Percentiles rank a stretch among this genome's conserved stretches.
phyloP scores from a whole-genome alignment of 2,888 invertebrate species.

The Pseudococcus jackbeardsleyi region DNA sequence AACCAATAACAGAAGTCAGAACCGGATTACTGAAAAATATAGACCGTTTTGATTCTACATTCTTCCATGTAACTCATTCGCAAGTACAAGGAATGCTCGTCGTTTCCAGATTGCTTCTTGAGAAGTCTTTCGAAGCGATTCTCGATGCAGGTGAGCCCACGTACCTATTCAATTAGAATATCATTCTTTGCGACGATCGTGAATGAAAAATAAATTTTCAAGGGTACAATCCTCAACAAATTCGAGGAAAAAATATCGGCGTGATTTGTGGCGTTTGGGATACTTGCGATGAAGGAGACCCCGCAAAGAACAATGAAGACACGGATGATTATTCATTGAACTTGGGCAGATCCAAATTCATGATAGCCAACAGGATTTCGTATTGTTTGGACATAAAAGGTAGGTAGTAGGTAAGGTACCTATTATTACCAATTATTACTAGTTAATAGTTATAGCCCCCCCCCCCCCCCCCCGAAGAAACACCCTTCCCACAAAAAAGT shows the following conservation, averaged over 20 bases:
- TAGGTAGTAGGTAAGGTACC: too few relatives aligned
- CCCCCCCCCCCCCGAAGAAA: too few relatives aligned
- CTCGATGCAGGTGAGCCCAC: background rate
- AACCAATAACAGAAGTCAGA: background rate
- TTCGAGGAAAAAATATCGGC: background rate
- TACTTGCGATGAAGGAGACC: too few relatives aligned
- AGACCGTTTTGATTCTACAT: background rate
- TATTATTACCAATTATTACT: too few relatives aligned
- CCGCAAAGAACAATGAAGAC: too few relatives aligned
- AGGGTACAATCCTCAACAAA: conserved; percentile 19
- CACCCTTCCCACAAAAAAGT: too few relatives aligned
- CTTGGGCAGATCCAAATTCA: background rate
- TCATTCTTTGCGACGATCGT: too few relatives aligned
- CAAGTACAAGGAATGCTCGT: background rate
- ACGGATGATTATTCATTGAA: too few relatives aligned
- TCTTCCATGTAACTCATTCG: background rate
- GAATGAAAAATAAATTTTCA: background rate
- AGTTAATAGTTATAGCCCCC: too few relatives aligned
- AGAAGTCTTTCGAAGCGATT: conserved; percentile 5
- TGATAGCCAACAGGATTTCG: background rate
- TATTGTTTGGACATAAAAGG: background rate
- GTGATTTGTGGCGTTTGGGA: background rate
- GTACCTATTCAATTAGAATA: background rate
- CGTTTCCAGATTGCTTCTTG: background rate
- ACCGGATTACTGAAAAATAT: background rate